Conservation (phyloP, 1,140 invertebrate species). For the Aplysia californica region DNA sequence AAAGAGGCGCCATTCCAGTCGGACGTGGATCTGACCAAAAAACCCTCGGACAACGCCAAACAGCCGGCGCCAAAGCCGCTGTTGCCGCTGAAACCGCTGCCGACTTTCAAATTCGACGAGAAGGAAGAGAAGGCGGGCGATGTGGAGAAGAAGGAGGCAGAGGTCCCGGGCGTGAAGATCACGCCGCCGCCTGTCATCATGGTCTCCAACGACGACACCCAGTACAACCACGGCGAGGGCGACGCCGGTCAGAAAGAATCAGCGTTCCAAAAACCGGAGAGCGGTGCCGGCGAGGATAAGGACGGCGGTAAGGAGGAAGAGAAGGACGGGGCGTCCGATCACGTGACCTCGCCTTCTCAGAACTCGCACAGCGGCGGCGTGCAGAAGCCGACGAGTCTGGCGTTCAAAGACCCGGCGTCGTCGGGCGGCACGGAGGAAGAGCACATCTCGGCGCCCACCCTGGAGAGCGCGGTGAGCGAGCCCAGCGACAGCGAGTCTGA, state of each 20-base stretch:
- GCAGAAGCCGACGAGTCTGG: conserved; percentile 18
- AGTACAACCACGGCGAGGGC: neutral
- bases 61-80: neutral
- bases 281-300: too few relatives aligned
- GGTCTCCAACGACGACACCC: conserved; percentile 36
- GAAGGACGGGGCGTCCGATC: too few relatives aligned
- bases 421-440: conserved; percentile 8
- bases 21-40: conserved; percentile 42
- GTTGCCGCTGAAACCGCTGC: conserved; percentile 9
- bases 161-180: conserved; percentile 18
- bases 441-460: conserved; percentile 5
- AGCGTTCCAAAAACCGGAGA: too few relatives aligned
- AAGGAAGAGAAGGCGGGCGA: conserved; percentile 12
- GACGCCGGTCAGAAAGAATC: neutral
- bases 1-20: conserved; percentile 59
- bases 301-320: too few relatives aligned
- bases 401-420: conserved; percentile 16
- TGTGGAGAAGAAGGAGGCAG: neutral
- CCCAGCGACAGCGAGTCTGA: conserved; percentile 18
- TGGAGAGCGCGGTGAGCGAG: conserved; percentile 17
- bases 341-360: too few relatives aligned
- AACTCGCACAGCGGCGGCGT: too few relatives aligned
- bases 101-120: conserved; percentile 1
- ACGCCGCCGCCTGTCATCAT: conserved; percentile 39
- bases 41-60: conserved; percentile 24